Evolutionary conservation across 2,113 vertebrate genomes (phyloP).

Genomic region (Percina caprodes): DNA sequence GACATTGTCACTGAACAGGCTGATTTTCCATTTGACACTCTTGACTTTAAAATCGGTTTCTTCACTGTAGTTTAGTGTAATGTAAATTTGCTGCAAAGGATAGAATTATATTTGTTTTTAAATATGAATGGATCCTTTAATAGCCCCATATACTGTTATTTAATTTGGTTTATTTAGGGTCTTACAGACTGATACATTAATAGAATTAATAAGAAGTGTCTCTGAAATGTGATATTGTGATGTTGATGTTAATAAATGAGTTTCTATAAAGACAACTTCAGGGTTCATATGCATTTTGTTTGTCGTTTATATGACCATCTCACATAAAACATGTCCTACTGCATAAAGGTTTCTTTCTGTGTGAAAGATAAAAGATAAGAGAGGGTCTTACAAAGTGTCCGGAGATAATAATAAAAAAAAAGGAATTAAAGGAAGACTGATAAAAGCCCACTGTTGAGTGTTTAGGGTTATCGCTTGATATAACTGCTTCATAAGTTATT

Average conservation of each 20-base stretch:
- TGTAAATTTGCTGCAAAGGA: too few relatives aligned
- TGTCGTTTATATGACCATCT: neutral
- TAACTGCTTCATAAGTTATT: neutral
- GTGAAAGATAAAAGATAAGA: neutral
- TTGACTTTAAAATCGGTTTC: too few relatives aligned
- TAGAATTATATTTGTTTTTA: neutral
- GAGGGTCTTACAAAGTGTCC: neutral
- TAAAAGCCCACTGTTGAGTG: too few relatives aligned
- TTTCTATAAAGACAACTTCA: neutral
- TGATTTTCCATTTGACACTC: neutral
- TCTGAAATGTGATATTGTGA: neutral
- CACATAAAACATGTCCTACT: neutral
- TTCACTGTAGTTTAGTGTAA: neutral
- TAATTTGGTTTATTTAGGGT: constrained; percentile 16
- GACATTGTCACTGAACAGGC: constrained; percentile 12
- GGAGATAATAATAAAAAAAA: neutral
- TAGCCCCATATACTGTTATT: neutral
- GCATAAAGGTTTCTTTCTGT: neutral
- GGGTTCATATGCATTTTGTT: neutral
- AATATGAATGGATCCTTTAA: neutral
- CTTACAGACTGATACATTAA: neutral
- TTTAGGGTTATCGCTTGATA: neutral
- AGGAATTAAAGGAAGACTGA: too few relatives aligned
- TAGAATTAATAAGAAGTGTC: neutral
- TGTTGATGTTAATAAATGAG: constrained; percentile 9